phyloP scores from a whole-genome alignment of 2,113 vertebrate species.

The Anoplopoma fimbria region DNA sequence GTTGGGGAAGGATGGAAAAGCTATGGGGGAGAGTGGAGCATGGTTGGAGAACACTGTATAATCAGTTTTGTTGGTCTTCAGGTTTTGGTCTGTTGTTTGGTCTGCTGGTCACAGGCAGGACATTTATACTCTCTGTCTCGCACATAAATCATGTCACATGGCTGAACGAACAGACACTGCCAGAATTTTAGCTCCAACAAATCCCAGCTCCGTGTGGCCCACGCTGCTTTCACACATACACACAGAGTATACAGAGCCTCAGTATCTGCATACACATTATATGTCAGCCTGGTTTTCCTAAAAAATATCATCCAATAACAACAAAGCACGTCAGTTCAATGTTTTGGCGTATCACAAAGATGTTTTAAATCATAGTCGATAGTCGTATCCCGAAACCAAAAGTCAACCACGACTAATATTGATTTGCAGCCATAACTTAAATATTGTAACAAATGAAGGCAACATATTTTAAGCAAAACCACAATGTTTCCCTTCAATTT shows the following conservation, averaged over 20 bases:
- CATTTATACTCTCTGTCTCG: conserved; percentile 74
- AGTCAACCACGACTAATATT: too few relatives aligned
- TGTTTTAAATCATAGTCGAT: too few relatives aligned
- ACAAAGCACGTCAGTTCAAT: not conserved
- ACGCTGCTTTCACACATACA: conserved; percentile 24
- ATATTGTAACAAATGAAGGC: too few relatives aligned
- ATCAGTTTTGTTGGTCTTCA: conserved; percentile 63
- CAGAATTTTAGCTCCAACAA: conserved; percentile 60
- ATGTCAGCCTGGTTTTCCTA: not conserved
- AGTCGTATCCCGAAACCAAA: too few relatives aligned
- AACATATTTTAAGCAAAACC: too few relatives aligned
- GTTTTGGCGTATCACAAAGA: not conserved
- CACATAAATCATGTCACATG: conserved; percentile 82
- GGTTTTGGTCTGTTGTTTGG: conserved; percentile 56
- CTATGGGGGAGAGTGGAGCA: conserved; percentile 1
- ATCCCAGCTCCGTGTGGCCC: conserved; percentile 21
- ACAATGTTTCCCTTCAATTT: not conserved
- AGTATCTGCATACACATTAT: conserved; percentile 13
- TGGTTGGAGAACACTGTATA: conserved; percentile 59
- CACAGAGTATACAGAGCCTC: not conserved
- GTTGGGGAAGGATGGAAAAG: conserved; percentile 14
- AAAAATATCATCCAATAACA: not conserved
- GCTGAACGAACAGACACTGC: conserved; percentile 70
- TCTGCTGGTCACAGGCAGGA: conserved; percentile 77
- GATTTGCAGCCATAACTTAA: too few relatives aligned